Evolutionary conservation across 2,113 vertebrate genomes (phyloP), one percentile per base, ranked within the genome.

Genomic region (Phocoena phocoena): DNA sequence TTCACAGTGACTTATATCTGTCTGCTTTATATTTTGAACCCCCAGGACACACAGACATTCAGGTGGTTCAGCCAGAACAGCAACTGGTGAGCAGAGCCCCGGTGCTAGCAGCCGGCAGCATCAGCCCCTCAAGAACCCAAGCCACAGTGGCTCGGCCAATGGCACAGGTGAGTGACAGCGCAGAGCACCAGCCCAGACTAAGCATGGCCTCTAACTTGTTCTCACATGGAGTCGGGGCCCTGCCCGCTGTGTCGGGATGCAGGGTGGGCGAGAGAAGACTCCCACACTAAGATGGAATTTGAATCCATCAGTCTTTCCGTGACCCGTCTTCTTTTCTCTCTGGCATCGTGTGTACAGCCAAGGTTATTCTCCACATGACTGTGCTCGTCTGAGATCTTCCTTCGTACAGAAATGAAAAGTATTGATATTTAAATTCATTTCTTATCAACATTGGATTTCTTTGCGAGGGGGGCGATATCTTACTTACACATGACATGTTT

Each of bases 1-100:
- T 83, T 87, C 82, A 71, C 20, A 41, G 67, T 93, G 73, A 85
- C 83, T 97, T 90, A 96, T 85, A 18, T 93, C 71, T 70, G 26
- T 95, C 55, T 92, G 63, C 82, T 97, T 97, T 96, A 20, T 93
- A 15, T 55, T 92, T 86, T 98, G 90, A 92, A 97, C 92, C 90
- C 31, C 23, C 97, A 99, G 99, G 98, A 98, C 95, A 0, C 99
- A 99, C 97, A 98, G 99, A 63, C 99, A 98, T 25, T 98, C 83
- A 1, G 97, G 98, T 91, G 98, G 98, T 36, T 98, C 83, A 10
- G 97, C 98, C 1, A 98, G 99, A 97, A 98, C 98, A 77, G 97
- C 98, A 60, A 92, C 94, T 0, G 98, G 98, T 15, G 99, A 99
- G 96, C 98, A 98, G 68, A 98, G 97, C 81, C 97, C 99, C 0